Conservation (phyloP, 2,797 vertebrate genomes). For the Allobates femoralis region DNA sequence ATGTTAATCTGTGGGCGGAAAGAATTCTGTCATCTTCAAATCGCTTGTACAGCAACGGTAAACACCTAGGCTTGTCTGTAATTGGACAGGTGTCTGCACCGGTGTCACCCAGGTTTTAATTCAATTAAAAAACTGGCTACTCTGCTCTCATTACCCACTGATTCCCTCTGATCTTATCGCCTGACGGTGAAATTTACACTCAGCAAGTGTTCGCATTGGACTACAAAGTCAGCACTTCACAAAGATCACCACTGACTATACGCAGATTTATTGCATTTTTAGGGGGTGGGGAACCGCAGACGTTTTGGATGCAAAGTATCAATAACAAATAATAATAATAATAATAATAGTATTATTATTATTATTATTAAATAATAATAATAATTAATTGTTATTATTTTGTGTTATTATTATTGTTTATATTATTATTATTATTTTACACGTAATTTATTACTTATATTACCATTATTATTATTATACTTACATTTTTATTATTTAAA, state of each 20-base stretch:
- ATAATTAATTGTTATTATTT: neutral
- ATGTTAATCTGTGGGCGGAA: slow-evolving; percentile 90
- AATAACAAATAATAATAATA: slow-evolving; percentile 10
- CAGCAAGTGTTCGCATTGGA: slow-evolving; percentile 79
- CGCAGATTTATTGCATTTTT: slow-evolving; percentile 63
- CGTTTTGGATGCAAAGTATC: slow-evolving; percentile 3
- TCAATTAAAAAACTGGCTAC: slow-evolving; percentile 96
- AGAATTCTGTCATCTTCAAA: slow-evolving; percentile 85
- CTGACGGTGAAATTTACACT: slow-evolving; percentile 84
- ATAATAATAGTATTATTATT: neutral
- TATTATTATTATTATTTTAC: neutral
- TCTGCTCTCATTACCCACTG: slow-evolving; percentile 89
- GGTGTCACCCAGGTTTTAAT: slow-evolving; percentile 92
- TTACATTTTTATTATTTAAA: neutral
- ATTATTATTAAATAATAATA: neutral
- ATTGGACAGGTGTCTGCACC: slow-evolving; percentile 88
- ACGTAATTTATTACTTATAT: neutral
- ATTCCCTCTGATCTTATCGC: slow-evolving; percentile 88
- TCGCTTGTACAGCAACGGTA: slow-evolving; percentile 81
- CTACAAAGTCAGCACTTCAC: slow-evolving; percentile 69
- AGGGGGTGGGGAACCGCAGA: neutral
- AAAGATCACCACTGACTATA: slow-evolving; percentile 66
- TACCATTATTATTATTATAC: neutral
- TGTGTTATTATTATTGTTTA: neutral
- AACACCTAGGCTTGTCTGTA: slow-evolving; percentile 87